Base-by-base conservation (phyloP, 2,113 vertebrate genomes). In the Percopsis transmontana region DNA sequence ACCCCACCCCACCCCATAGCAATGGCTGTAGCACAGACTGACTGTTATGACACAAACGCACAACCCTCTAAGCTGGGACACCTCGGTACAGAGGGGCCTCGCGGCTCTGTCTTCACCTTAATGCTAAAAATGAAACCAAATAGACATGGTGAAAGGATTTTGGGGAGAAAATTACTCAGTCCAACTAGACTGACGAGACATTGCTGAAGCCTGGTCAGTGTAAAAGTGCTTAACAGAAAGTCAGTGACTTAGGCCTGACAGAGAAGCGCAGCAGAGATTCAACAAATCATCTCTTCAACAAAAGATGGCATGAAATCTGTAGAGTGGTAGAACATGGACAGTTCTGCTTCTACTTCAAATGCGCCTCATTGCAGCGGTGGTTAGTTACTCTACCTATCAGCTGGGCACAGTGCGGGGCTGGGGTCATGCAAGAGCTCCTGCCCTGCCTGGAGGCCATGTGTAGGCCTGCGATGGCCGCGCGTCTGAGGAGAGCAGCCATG, bases 401-500 rank as follows among this genome's bases (percentile, higher is more conserved):
- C 88, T 83, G 77, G 78, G 85, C 60, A 79, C 88, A 74, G 85
- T 89, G 84, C 66, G 87, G 56, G 85, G 85, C 58, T 8, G 16
- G 57, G 85, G 85, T 84, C 74, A 85, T 87, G 90, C 87, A 83
- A 48, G 90, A 91, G 88, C 84, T 91, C 88, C 91, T 87, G 89
- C 84, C 83, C 76, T 88, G 84, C 80, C 87, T 80, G 81, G 90
- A 70, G 77, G 85, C 86, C 62, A 66, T 81, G 42, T 42, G 88
- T 69, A 84, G 85, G 86, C 91, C 89, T 87, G 91, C 79, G 72
- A 84, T 52, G 85, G 84, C 83, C 76, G 86, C 40, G 68, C 79
- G 76, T 90, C 92, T 91, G 83, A 92, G 65, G 65, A 92, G 76
- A 64, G 70, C 66, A 63, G 92, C 92, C 92, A 94, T 95, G 90